These are phyloP conservation scores for Muscicapa adusta DNA, from an alignment of 2,113 vertebrate genomes.

Conservation along the genomic window DNA sequence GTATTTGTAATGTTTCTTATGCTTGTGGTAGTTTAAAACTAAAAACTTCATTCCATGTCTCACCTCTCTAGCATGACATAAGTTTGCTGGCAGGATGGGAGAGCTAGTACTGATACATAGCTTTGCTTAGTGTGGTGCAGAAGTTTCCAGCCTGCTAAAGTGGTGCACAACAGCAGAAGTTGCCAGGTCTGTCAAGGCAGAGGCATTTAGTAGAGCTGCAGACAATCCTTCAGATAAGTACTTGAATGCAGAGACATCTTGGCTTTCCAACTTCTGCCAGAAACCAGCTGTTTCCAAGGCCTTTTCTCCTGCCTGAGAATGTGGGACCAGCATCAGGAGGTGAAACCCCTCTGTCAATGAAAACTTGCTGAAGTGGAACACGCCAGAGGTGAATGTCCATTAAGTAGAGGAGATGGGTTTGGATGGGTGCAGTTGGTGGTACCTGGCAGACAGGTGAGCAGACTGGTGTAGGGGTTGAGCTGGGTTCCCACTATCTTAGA, in stretches of 20 bases:
- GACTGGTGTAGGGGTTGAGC: too few species aligned
- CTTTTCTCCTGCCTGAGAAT: neutral
- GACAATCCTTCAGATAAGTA: neutral
- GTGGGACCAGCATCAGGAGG: neutral
- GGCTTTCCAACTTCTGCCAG: neutral
- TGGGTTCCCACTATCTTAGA: neutral
- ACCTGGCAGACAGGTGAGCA: neutral
- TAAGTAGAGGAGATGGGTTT: neutral
- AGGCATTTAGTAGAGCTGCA: neutral
- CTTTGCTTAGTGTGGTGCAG: neutral
- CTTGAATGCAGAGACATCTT: neutral
- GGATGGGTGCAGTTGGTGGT: neutral
- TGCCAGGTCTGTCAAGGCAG: neutral
- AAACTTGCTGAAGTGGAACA: neutral
- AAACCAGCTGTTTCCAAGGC: neutral
- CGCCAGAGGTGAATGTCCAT: neutral
- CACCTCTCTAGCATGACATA: neutral
- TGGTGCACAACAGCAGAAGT: neutral
- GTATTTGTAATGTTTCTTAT: neutral
- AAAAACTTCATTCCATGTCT: neutral
- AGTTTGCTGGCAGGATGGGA: neutral
- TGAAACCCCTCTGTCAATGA: neutral
- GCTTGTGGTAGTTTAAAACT: neutral
- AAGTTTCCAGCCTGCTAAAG: slow-evolving; percentile 9
- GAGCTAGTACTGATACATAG: neutral